Base-by-base conservation (phyloP, 2,888 invertebrate species). In the Drosophila glabriapex region DNA sequence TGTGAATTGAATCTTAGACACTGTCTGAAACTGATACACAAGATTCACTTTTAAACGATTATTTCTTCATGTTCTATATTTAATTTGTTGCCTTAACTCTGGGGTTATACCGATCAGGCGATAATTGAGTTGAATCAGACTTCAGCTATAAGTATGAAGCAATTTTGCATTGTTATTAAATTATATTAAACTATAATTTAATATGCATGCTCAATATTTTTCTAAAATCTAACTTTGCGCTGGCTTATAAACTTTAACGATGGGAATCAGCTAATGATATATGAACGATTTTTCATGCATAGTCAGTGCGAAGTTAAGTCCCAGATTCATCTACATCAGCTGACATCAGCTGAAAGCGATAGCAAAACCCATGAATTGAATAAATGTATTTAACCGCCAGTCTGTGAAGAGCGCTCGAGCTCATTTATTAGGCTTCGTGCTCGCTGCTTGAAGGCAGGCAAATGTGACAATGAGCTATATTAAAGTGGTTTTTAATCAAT, bases 401-500 rank as follows among this genome's bases (percentile, higher is more conserved):
- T 7, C 41, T 10, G 16, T 9, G 50, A n/a, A 49, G 65, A 41
- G 68, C 49, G 49, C 68, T 68, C 14, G 28, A 61, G 50, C 55
- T 68, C 68, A 72, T 69, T 81, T 68, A 68, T 79, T 68, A 70
- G 63, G 68, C 69, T 70, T 68, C 28, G 22, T 12, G 31, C 0
- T 22, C 16, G 16, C 19, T 3, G 59, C 67, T 16, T 3, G 52
- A 52, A 29, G 67, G 14, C 67, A 64, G 55, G 75, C 68, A 56
- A 76, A 75, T 71, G 80, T 76, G 82, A 83, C 84, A 82, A 83
- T 82, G 77, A 82, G 73, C 78, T 72, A 58, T 78, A 80, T 78
- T 80, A 89, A 89, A 86, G 84, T 84, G 89, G 72, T 82, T 85
- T 89, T 89, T 85, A 86, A 89, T 85, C 70, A 88, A 85, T 88